Evolutionary conservation across 2,113 vertebrate species (phyloP).

Genomic region (Coracopsis vasa): DNA sequence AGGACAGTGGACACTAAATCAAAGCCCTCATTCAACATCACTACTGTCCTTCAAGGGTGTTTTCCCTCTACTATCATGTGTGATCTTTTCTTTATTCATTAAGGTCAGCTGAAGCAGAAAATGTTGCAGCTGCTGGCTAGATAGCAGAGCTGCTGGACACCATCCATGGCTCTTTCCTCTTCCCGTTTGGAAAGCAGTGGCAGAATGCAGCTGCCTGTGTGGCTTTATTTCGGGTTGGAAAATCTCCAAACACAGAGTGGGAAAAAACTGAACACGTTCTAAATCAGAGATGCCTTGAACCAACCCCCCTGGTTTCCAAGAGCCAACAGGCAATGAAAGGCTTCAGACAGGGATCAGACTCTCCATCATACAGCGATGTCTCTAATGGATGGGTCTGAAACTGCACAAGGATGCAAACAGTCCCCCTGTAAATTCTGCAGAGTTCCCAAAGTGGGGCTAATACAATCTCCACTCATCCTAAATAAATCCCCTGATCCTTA

Average conservation of each 20-base stretch:
- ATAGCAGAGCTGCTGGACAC: neutral
- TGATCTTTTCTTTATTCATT: neutral
- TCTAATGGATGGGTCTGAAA: rapidly evolving
- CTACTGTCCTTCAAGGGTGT: neutral
- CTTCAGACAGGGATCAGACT: neutral
- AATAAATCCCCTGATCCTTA: neutral
- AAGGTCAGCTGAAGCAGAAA: neutral
- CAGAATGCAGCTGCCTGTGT: slow-evolving; percentile 24
- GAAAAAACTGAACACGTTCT: rapidly evolving
- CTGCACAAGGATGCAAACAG: rapidly evolving
- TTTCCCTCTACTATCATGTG: neutral
- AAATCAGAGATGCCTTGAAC: neutral
- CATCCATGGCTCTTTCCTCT: neutral
- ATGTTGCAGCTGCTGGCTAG: neutral
- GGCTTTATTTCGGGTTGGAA: neutral
- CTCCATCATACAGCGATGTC: rapidly evolving
- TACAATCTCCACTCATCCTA: neutral
- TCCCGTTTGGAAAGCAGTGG: neutral
- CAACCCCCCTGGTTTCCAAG: neutral
- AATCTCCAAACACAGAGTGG: neutral
- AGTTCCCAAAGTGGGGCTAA: neutral
- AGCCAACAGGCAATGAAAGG: neutral
- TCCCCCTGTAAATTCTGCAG: neutral
- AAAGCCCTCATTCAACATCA: neutral
- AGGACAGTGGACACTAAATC: neutral